A percentile compares a stretch with the other conserved stretches of the same genome.
These are phyloP conservation scores for Neolamprologus ventralis DNA, from an alignment of 2,113 vertebrate genomes.

Conservation along the genomic window DNA sequence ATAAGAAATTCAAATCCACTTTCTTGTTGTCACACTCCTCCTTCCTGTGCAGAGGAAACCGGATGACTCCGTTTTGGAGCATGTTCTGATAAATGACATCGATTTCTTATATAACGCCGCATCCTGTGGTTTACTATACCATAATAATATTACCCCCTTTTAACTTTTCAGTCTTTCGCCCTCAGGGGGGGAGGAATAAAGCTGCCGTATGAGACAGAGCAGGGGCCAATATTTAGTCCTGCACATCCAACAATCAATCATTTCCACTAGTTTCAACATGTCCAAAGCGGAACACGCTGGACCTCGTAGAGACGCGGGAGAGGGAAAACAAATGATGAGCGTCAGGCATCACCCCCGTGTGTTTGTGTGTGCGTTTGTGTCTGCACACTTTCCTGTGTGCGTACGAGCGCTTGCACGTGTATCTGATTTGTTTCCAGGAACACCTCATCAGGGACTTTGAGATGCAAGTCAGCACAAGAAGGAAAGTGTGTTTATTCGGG, in stretches of 20 bases:
- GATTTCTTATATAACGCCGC: slow-evolving; percentile 62
- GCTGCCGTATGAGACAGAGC: slow-evolving; percentile 51
- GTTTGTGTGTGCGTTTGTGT: not conserved
- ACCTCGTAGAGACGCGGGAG: slow-evolving; percentile 8
- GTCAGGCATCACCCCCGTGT: not conserved
- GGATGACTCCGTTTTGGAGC: slow-evolving; percentile 52
- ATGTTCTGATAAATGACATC: slow-evolving; percentile 67
- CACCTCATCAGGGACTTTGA: slow-evolving; percentile 59
- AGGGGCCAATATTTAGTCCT: slow-evolving; percentile 45
- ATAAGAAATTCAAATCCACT: slow-evolving; percentile 64
- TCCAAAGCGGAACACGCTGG: slow-evolving; percentile 43
- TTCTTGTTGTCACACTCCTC: slow-evolving; percentile 52
- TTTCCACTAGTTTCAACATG: slow-evolving; percentile 57
- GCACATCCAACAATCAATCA: slow-evolving; percentile 65
- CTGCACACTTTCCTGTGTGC: not conserved
- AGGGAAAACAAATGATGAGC: slow-evolving; percentile 14
- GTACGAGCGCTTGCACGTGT: not conserved
- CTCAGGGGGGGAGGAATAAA: slow-evolving; percentile 21
- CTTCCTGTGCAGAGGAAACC: slow-evolving; percentile 69
- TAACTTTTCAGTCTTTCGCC: slow-evolving; percentile 59
- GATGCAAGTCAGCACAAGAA: slow-evolving; percentile 77
- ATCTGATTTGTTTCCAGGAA: slow-evolving; percentile 66
- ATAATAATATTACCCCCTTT: slow-evolving; percentile 70
- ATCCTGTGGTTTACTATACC: slow-evolving; percentile 59
- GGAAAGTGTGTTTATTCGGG: slow-evolving; percentile 63